Base-by-base conservation (phyloP, 2,797 vertebrate genomes). In the Sebastes hubbsi region DNA sequence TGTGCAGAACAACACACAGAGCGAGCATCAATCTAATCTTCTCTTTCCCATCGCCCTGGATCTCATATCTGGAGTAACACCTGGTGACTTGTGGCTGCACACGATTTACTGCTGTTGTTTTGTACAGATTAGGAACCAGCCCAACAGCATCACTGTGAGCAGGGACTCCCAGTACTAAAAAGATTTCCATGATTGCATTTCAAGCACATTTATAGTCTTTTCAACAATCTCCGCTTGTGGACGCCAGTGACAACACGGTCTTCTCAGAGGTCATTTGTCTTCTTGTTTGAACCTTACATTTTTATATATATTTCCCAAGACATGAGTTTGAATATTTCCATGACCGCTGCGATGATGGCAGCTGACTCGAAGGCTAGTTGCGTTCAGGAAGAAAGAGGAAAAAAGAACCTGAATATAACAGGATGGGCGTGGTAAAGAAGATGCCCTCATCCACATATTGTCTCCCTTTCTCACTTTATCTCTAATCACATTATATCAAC, bases 21-120 rank as follows among this genome's bases (percentile, higher is more conserved):
- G 49, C 61, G 52, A 81, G 13, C 80, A 86, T 89, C 69, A 75
- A 82, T 89, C 81, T 81, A 58, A n/a, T 54, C 77, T 55, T 67
- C 20, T 78, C 46, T 77, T 79, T 75, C 60, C 27, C 25, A 56
- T 67, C 60, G 12, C 25, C 34, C 36, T 59, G 52, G 38, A 73
- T 14, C 59, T 77, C 49, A 32, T 63, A 64, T 81, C 36, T 60
- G 58, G 10, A 66, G 30, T 55, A 85, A 86, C 83, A 88, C 81
- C 78, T 87, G 84, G 55, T 71, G 66, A 84, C 61, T 76, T 79
- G 60, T 66, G 73, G 63, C 20, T 69, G 46, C 79, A 10, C 25
- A 78, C 2, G 49, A 75, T 82, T 82, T 75, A 80, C 72, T 72
- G 77, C 75, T 32, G 54, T 54, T 82, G 60, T 62, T 72, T 82